phyloP scores from a whole-genome alignment of 2,888 invertebrate genomes.

The Lymantria monacha region DNA sequence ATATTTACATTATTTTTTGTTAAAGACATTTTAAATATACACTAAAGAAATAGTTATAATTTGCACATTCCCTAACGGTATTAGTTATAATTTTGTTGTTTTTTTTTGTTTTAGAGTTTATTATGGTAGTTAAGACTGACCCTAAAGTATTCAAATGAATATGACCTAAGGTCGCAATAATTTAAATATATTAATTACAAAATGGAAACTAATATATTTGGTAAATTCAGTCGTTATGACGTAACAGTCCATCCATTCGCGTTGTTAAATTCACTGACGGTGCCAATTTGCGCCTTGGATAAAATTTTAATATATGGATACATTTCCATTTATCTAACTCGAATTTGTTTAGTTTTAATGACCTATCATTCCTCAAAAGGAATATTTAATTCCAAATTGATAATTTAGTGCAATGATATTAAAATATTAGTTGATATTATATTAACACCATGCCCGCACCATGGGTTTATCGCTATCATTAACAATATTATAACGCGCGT shows the following conservation, averaged over 20 bases:
- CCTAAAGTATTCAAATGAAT: constrained; percentile 61
- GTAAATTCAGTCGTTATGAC: constrained; percentile 16
- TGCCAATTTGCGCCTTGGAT: constrained; percentile 3
- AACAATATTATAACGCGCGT: constrained; percentile 32
- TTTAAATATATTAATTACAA: constrained; percentile 19
- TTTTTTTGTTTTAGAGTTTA: constrained; percentile 74
- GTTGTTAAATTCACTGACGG: constrained; percentile 11
- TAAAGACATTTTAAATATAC: constrained; percentile 71
- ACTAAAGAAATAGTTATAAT: constrained; percentile 69
- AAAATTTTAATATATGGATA: constrained; percentile 20
- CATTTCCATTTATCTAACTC: constrained; percentile 53
- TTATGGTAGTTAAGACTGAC: constrained; percentile 78
- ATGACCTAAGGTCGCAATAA: constrained; percentile 50
- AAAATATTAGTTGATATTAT: constrained; percentile 56
- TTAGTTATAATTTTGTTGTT: constrained; percentile 74
- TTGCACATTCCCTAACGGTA: constrained; percentile 79
- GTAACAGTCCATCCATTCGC: constrained; percentile 3
- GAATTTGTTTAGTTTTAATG: constrained; percentile 72
- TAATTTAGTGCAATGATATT: constrained; percentile 79
- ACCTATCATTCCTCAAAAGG: constrained; percentile 73
- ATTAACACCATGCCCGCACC: constrained; percentile 32
- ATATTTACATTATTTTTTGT: constrained; percentile 68
- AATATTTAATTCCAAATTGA: constrained; percentile 70
- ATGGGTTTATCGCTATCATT: constrained; percentile 29
- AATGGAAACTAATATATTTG: constrained; percentile 25